Evolutionary conservation across 64 coral and sea anemone species (phyloP).

Genomic region (Actinia equina): DNA sequence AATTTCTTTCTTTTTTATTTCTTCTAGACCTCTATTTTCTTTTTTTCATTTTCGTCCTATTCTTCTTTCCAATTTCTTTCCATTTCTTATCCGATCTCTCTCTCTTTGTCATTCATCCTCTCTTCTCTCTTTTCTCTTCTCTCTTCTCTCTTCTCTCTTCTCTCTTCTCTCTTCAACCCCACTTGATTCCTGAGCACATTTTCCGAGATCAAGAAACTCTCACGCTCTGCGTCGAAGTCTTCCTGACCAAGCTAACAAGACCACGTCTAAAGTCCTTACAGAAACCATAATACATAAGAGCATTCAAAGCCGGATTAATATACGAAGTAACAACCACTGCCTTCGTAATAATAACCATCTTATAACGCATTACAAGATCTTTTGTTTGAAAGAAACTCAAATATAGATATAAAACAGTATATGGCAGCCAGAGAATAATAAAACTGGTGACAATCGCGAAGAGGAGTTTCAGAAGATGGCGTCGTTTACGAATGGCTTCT

Average conservation of each 20-base stretch:
- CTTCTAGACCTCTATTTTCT: no score
- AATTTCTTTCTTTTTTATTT: no score
- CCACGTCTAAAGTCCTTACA: conserved; percentile 38
- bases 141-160: background rate
- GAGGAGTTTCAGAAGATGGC: conserved; percentile 17
- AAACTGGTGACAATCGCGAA: conserved; percentile 16
- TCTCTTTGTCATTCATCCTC: no score
- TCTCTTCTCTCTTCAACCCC: background rate
- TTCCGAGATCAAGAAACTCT: background rate
- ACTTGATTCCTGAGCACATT: background rate
- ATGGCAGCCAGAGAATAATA: conserved; percentile 33
- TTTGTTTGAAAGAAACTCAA: background rate
- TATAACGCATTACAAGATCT: background rate
- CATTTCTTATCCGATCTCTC: no score
- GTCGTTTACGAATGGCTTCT: background rate
- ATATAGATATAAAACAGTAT: conserved; percentile 7
- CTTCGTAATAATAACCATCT: background rate
- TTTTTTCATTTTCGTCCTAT: no score
- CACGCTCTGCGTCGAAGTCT: background rate
- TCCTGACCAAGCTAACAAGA: background rate
- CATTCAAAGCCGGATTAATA: conserved; percentile 17
- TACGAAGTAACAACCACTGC: conserved; percentile 5
- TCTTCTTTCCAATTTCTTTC: no score
- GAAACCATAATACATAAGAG: conserved; percentile 34
- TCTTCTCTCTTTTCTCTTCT: background rate